Evolutionary conservation across 2,797 vertebrate species (phyloP), one percentile per base, ranked within the genome.

Genomic region (Bryconaethiops microstoma): DNA sequence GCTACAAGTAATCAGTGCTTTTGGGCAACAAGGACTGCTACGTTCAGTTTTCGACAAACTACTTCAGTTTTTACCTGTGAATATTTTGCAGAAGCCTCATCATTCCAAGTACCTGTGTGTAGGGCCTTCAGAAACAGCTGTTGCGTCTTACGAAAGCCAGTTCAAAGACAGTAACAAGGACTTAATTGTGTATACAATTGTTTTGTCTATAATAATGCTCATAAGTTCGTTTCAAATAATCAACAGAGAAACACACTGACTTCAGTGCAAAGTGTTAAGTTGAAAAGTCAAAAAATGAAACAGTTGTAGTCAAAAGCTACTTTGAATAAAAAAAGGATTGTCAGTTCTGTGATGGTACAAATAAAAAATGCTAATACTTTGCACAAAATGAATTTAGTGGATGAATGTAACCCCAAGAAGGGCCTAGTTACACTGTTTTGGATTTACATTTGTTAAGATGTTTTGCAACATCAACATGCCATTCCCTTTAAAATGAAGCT

Each of bases 321-420:
- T 8, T 9, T 35, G 10, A 57, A 48, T 59, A 59, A 80, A 23
- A 74, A 73, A 65, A 25, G 63, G 45, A 50, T 19, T 72, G 52
- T 80, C 52, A 60, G 16, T 65, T 74, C 71, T 68, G n/a, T 45
- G n/a, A 35, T 55, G 50, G 16, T 25, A 17, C 52, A 54, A 42
- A 48, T 12, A 48, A 5, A 23, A 59, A 23, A 23, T 2, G 10
- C 12, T 35, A 35, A 39, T 35, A 68, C 13, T 50, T 23, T 5
- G 42, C 1, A 29, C 62, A 14, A 79, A 79, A 73, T n/a, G 9
- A 64, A 42, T 64, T 65, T 60, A 72, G 19, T 40, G 48, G n/a
- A 45, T 73, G 72, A 64, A 65, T n/a, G 35, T n/a, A 74, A 65
- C 14, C 45, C 35, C 0, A 25, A 6, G 16, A 19, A 14, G 78